These are phyloP conservation scores for Zosterops pallidus DNA, from an alignment of 2,113 vertebrate genomes.

Conservation along the genomic window DNA sequence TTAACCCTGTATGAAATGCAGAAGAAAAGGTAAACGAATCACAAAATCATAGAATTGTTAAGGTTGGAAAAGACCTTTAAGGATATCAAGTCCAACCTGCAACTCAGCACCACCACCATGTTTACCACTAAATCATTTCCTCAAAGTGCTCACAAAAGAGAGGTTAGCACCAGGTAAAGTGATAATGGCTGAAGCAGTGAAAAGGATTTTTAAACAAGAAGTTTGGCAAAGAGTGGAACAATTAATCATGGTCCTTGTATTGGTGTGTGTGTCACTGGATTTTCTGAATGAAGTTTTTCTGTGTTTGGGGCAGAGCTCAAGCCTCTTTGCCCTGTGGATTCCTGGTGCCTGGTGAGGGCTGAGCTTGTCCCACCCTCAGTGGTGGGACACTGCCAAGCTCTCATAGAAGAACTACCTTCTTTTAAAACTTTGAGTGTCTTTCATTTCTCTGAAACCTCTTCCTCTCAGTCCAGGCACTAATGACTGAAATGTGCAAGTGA, in stretches of 20 bases:
- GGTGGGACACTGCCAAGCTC: neutral
- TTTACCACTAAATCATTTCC: neutral
- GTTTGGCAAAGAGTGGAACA: neutral
- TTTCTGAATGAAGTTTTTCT: neutral
- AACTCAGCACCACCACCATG: neutral
- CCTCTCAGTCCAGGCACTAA: neutral
- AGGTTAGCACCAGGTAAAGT: neutral
- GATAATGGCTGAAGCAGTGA: neutral
- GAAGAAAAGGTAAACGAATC: neutral
- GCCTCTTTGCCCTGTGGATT: neutral
- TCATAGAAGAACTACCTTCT: neutral
- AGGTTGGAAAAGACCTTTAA: neutral
- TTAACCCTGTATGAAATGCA: neutral
- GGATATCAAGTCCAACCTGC: no score
- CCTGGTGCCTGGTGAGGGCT: neutral
- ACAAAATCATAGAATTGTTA: neutral
- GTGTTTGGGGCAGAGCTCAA: neutral
- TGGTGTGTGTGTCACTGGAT: neutral
- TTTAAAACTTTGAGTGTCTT: neutral
- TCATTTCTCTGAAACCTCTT: neutral
- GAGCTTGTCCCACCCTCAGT: neutral
- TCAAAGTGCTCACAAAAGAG: neutral
- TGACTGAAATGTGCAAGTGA: neutral
- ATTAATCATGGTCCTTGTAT: neutral
- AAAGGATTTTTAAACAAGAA: neutral